Evolutionary conservation across 2,888 invertebrate genomes (phyloP), one percentile per base, ranked within the genome.

Genomic region (Neoaliturus tenellus): DNA sequence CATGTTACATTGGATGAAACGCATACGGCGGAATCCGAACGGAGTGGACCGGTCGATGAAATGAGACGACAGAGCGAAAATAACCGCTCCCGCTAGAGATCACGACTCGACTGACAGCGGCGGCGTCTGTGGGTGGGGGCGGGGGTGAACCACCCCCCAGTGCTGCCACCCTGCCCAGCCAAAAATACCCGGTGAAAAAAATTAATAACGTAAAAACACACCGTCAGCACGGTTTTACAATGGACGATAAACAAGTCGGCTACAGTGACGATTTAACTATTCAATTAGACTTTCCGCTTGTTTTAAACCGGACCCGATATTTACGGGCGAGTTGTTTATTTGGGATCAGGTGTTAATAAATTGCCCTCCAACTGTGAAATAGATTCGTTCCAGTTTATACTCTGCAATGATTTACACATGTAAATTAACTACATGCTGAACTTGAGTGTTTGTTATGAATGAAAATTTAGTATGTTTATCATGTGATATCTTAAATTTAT

Each of bases 191-290:
- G 8, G 2, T 5, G 14, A 39, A 39, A 75, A 75, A 75, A 75
- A 75, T 44, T 75, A 75, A 75, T 75, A 75, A 75, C 33, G 44
- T 28, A 44, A 75, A 62, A 75, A 44, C 39, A 33, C 67, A 69
- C 69, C 69, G 69, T 39, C 69, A 62, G 51, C 51, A 10, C 62
- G 23, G 8, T 39, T 35, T 33, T 39, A 69, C 69, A 69, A 39
- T 20, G 69, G 28, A 20, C 39, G 35, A 69, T 69, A 69, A 69
- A 69, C 69, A 69, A 69, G 39, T n/a, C 67, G 67, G 51, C 14
- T 44, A 44, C 23, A 51, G 31, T 62, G 62, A 31, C 31, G 62
- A 62, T 62, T 62, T 62, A 62, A 28, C 62, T 62, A 62, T 62
- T 62, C 31, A 62, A 62, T 62, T 62, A 62, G 62, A 62, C 55